A percentile compares a stretch with the other conserved stretches of the same genome.
Conservation (phyloP, 2,888 invertebrate species). For the Drosophila mercatorum region DNA sequence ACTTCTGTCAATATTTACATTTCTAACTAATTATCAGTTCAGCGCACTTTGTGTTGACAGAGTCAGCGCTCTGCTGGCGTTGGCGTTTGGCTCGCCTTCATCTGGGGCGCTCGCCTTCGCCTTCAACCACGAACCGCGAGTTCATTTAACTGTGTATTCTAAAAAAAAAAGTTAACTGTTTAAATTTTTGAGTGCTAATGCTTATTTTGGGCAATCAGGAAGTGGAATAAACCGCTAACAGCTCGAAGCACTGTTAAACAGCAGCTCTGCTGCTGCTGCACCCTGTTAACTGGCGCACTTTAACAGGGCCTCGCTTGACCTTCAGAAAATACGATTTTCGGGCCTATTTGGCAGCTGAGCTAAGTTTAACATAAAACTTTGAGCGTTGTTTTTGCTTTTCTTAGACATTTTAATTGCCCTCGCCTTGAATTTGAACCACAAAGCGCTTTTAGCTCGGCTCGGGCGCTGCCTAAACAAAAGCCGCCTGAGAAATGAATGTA, state of each 20-base stretch:
- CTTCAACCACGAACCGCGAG: conserved; percentile 37
- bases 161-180: conserved; percentile 32
- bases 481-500: conserved; percentile 70
- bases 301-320: conserved; percentile 42
- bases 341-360: conserved; percentile 44
- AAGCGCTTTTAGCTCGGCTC: conserved; percentile 57
- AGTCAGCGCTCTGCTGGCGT: conserved; percentile 58
- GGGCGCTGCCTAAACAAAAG: conserved; percentile 30
- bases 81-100: conserved; percentile 39
- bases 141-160: conserved; percentile 74
- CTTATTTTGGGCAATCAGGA: conserved; percentile 30
- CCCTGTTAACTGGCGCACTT: conserved; percentile 24
- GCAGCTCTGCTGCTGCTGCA: not conserved
- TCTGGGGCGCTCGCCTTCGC: not conserved
- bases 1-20: conserved; percentile 76
- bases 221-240: conserved; percentile 23
- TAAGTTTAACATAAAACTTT: conserved; percentile 26
- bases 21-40: conserved; percentile 78
- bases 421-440: conserved; percentile 74
- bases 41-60: conserved; percentile 72
- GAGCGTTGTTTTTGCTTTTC: conserved; percentile 43
- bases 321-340: conserved; percentile 29
- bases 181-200: conserved; percentile 30
- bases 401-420: conserved; percentile 63
- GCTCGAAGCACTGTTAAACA: not conserved